Evolutionary conservation across 1,140 invertebrate genomes (phyloP), one percentile per base, ranked within the genome.

Genomic region (Eueides isabella): DNA sequence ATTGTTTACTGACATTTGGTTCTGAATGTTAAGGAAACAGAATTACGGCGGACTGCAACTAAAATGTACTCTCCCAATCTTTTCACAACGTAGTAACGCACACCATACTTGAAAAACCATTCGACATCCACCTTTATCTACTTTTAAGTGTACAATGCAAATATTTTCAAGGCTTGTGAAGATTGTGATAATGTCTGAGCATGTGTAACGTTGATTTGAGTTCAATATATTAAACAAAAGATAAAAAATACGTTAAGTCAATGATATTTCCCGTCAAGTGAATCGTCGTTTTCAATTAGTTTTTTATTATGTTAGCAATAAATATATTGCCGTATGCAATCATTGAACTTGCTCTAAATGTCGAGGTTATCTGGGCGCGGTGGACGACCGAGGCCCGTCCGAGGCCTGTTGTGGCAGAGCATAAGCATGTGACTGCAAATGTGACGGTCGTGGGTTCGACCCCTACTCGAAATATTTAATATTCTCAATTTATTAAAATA

Each of bases 161-260:
- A 55, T 55, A 55, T 55, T 55, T 55, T 55, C 44, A 55, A 55
- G 44, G 44, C 23, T 6, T 55, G 44, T 19, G 19, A 44, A 19
- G n/a, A 48, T 48, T 23, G 44, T 48, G 44, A 48, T 48, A 48
- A 9, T 19, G 5, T 11, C 7, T 48, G 7, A 48, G 23, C 44
- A 44, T 44, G 4, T 16, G 41, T 44, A n/a, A 44, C 16, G n/a
- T 1, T 48, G 41, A 48, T 48, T 48, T 48, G 44, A 23, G n/a
- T 26, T 55, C 44, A 55, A 12, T 23, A 23, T 11, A 3, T 19
- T 26, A 14, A 23, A n/a, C 2, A 55, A 19, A 23, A 19, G 11
- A 2, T 23, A 55, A 23, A 55, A 55, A 55, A 55, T 55, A 55
- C 9, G 1, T 55, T 55, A 55, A 19, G 23, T 55, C 23, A 3